A percentile compares a stretch with the other conserved stretches of the same genome.
phyloP scores from a whole-genome alignment of 2,797 vertebrate species.

The Coreius guichenoti region DNA sequence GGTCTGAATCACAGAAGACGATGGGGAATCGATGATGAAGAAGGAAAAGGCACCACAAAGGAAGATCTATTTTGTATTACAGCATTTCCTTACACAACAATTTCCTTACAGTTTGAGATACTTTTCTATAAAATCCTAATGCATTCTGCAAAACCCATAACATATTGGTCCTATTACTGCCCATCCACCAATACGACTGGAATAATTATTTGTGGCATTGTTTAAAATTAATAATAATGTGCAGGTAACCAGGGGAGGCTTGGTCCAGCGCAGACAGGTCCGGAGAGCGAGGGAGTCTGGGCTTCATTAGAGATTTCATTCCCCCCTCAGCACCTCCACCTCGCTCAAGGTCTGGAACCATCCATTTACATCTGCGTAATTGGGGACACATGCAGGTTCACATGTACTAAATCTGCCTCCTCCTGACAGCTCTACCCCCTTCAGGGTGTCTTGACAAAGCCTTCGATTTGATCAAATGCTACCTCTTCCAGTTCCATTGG shows the following conservation, averaged over 20 bases:
- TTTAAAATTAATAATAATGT: conserved; percentile 56
- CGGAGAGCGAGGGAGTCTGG: conserved; percentile 65
- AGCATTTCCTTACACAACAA: conserved; percentile 72
- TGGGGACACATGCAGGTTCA: conserved; percentile 77
- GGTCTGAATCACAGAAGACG: conserved; percentile 5
- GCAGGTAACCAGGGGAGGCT: conserved; percentile 50
- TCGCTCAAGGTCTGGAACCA: conserved; percentile 67
- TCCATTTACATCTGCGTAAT: conserved; percentile 75
- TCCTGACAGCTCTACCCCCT: conserved; percentile 50
- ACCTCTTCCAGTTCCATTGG: conserved; percentile 53
- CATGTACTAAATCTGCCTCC: conserved; percentile 61
- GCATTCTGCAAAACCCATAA: conserved; percentile 54
- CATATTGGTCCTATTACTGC: conserved; percentile 58
- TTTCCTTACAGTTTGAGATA: conserved; percentile 52
- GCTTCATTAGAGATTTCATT: conserved; percentile 72
- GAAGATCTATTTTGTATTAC: conserved; percentile 70
- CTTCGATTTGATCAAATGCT: conserved; percentile 74
- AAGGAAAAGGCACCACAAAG: conserved; percentile 53
- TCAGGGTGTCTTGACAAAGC: conserved; percentile 68
- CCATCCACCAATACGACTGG: conserved; percentile 57
- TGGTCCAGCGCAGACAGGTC: conserved; percentile 37
- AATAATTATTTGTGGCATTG: conserved; percentile 40
- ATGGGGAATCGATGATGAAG: conserved; percentile 1
- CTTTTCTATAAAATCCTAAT: conserved; percentile 62
- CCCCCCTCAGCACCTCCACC: conserved; percentile 68